These are phyloP conservation scores for Petromus typicus DNA, from an alignment of 2,113 vertebrate species.

Conservation along the genomic window DNA sequence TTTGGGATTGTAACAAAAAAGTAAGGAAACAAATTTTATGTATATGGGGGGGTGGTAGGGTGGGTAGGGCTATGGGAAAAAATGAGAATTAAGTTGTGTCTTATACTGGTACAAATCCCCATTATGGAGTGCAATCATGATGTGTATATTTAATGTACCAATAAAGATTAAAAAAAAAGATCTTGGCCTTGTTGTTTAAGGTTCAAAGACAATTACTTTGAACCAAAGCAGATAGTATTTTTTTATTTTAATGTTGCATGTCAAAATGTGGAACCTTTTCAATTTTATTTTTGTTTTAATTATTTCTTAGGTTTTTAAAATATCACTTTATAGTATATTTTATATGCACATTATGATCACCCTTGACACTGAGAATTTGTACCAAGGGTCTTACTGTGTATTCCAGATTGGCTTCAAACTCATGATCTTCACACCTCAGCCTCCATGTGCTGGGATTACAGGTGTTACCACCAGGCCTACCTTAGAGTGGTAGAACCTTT, in stretches of 20 bases:
- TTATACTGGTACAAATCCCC: too few relatives aligned
- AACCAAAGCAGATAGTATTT: background rate
- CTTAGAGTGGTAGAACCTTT: background rate
- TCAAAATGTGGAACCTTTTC: background rate
- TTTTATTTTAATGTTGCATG: slow-evolving; percentile 21
- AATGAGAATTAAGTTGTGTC: too few relatives aligned
- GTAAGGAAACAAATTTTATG: too few relatives aligned
- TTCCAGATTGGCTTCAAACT: background rate
- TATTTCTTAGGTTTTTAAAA: background rate
- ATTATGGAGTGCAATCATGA: too few relatives aligned
- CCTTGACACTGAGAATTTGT: too few relatives aligned
- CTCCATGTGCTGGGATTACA: background rate
- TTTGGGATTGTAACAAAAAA: too few relatives aligned
- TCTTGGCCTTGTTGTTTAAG: background rate
- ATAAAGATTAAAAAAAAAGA: too few relatives aligned
- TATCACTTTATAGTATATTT: too few relatives aligned
- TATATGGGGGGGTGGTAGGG: too few relatives aligned
- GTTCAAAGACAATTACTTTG: background rate
- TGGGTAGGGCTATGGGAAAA: too few relatives aligned
- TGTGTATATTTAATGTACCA: too few relatives aligned
- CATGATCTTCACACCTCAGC: background rate
- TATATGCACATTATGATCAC: too few relatives aligned
- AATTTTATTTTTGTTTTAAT: background rate
- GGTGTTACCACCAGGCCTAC: background rate
- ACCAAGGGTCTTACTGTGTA: background rate